phyloP scores from a whole-genome alignment of 2,888 invertebrate genomes.

The Netelia fuscicornis region DNA sequence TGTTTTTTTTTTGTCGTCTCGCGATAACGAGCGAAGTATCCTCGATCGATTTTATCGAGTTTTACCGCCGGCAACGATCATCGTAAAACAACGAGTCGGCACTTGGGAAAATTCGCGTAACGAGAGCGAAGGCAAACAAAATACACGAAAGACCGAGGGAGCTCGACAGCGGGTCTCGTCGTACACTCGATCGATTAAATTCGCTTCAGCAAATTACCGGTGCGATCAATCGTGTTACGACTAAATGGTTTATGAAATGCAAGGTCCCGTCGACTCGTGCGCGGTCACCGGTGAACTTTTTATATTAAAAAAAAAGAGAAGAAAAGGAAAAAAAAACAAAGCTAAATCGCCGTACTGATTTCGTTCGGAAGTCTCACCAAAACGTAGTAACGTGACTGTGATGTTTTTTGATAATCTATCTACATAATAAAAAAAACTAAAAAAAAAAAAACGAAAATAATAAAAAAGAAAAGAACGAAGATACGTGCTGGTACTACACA shows the following conservation, averaged over 20 bases:
- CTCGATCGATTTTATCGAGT: slow-evolving; percentile 7
- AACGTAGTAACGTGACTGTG: slow-evolving; percentile 77
- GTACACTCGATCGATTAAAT: slow-evolving; percentile 49
- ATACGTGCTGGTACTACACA: slow-evolving; percentile 42
- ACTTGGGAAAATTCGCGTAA: not conserved
- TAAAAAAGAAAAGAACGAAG: not conserved
- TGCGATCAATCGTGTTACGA: slow-evolving; percentile 65
- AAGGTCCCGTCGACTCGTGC: slow-evolving; percentile 32
- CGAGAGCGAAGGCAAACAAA: not conserved
- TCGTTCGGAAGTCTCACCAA: slow-evolving; percentile 58
- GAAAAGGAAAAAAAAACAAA: slow-evolving; percentile 12
- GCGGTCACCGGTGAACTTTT: not conserved
- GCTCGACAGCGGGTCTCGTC: slow-evolving; percentile 3
- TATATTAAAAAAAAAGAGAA: slow-evolving; percentile 1
- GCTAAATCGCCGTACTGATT: slow-evolving; percentile 53
- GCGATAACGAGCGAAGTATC: not conserved
- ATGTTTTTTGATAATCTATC: slow-evolving; percentile 81
- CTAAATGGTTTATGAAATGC: slow-evolving; percentile 59
- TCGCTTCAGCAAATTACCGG: slow-evolving; percentile 60
- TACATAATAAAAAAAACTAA: slow-evolving; percentile 66
- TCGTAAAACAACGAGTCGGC: not conserved
- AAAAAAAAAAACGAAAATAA: slow-evolving; percentile 3
- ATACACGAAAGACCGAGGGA: not conserved
- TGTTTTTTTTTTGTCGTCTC: not conserved
- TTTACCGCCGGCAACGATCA: slow-evolving; percentile 1